Evolutionary conservation across 2,888 invertebrate genomes (phyloP).

Genomic region (Strigamia transsilvanica): DNA sequence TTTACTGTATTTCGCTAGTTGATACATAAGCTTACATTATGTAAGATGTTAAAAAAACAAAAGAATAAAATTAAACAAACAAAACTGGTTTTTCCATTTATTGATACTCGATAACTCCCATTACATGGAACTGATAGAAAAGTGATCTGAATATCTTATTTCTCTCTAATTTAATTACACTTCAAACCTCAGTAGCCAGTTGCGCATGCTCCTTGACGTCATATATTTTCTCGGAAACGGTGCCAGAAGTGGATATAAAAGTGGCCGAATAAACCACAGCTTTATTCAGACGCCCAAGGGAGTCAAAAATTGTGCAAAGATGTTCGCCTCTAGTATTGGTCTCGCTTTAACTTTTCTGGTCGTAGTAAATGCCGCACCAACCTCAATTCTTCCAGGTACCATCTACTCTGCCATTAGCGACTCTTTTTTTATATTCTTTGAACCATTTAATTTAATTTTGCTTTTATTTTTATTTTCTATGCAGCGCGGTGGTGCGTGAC

Average conservation of each 20-base stretch:
- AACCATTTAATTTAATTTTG: background rate
- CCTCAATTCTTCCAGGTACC: background rate
- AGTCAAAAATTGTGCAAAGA: background rate
- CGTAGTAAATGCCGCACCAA: slow-evolving; percentile 9
- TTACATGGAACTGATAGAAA: too few species aligned
- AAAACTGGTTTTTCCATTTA: too few species aligned
- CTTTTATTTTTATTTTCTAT: background rate
- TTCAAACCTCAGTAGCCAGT: background rate
- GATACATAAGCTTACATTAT: too few species aligned
- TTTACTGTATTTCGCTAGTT: too few species aligned
- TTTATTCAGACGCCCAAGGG: background rate
- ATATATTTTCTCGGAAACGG: background rate
- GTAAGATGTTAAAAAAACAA: too few species aligned
- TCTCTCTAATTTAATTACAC: too few species aligned
- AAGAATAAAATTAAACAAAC: too few species aligned
- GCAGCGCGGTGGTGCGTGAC: slow-evolving; percentile 4
- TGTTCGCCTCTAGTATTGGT: background rate
- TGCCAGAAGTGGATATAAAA: slow-evolving; percentile 9
- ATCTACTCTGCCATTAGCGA: background rate
- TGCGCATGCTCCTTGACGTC: slow-evolving; percentile 5
- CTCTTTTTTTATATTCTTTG: background rate
- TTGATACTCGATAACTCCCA: too few species aligned
- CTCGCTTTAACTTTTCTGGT: background rate
- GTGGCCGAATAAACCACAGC: background rate
- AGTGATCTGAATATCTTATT: too few species aligned